Evolutionary conservation across 2,797 vertebrate genomes (phyloP), one percentile per base, ranked within the genome.

Genomic region (Novumbra hubbsi): DNA sequence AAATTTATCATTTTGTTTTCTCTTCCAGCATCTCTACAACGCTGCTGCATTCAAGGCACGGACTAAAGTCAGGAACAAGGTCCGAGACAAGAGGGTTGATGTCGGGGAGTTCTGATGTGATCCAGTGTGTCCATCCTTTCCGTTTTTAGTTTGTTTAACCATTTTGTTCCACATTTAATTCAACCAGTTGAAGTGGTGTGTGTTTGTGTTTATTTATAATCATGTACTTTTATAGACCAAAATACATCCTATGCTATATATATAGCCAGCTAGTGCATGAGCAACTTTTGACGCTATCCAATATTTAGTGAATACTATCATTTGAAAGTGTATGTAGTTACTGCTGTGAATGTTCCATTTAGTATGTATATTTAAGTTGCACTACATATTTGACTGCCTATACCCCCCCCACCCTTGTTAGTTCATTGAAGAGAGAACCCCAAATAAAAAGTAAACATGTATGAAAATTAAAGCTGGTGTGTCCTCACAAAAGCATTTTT

Each of bases 11-110:
- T 7, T 38, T 17, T 52, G 14, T 50, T 1, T 16, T n/a, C 4
- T 27, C 41, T 87, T 86, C 27, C 83, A 99, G 98, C 97, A 99
- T 88, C 95, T 98, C 62, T 97, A 97, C 90, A 99, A 99, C 86
- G 96, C 98, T 17, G 98, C 98, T 73, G 96, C 96, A 1, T 99
- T 99, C 91, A 99, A 99, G 90, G 98, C 97, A 77, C 94, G 98
- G 88, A 99, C 98, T 75, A 99, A 99, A 89, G 97, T 97, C 82
- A 95, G 96, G 87, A 99, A 92, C 93, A 97, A 98, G 93, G 96
- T 96, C 79, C 95, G 97, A 81, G 98, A 99, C 92, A 99, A 99
- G 92, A 95, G 98, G 87, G 91, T 95, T 84, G 98, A 99, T 0
- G 94, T 98, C 73, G 96, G 96, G 32, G 97, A 98, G 86, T 98